Conservation (phyloP, 2,888 invertebrate genomes). For the Candidula unifasciata region DNA sequence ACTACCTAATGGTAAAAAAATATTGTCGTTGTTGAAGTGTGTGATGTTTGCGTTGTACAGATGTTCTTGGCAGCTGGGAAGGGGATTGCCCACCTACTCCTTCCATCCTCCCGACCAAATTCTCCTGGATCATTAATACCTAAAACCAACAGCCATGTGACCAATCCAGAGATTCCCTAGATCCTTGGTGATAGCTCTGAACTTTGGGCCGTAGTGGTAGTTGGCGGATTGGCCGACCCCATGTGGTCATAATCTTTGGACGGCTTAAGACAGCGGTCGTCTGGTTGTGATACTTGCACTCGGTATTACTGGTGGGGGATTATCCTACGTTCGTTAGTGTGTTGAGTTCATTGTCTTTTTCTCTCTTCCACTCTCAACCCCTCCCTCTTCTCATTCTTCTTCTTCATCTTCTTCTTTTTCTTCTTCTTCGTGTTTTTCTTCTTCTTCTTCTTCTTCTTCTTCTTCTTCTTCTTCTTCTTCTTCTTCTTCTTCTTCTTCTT, state of each 20-base stretch:
- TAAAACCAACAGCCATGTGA: conserved; percentile 50
- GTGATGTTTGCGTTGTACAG: conserved; percentile 45
- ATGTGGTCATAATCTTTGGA: neutral
- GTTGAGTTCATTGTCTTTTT: neutral
- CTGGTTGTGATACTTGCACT: neutral
- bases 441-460: neutral
- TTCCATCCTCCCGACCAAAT: neutral
- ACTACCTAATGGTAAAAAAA: conserved; percentile 44
- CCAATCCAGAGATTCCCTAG: neutral
- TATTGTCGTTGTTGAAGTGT: conserved; percentile 18
- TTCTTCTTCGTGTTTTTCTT: neutral
- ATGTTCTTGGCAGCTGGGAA: conserved; percentile 40
- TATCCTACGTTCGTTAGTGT: no score
- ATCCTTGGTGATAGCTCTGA: neutral
- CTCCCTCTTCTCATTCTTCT: neutral
- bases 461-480: neutral
- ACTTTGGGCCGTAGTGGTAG: neutral
- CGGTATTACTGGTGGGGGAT: neutral
- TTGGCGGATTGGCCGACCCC: neutral
- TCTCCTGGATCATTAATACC: conserved; percentile 27
- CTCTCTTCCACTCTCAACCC: neutral
- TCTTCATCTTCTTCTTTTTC: no score
- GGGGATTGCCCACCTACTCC: neutral
- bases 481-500: neutral
- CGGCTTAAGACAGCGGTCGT: neutral